These are phyloP conservation scores for Chauna torquata DNA, from an alignment of 2,113 vertebrate genomes.

Conservation along the genomic window DNA sequence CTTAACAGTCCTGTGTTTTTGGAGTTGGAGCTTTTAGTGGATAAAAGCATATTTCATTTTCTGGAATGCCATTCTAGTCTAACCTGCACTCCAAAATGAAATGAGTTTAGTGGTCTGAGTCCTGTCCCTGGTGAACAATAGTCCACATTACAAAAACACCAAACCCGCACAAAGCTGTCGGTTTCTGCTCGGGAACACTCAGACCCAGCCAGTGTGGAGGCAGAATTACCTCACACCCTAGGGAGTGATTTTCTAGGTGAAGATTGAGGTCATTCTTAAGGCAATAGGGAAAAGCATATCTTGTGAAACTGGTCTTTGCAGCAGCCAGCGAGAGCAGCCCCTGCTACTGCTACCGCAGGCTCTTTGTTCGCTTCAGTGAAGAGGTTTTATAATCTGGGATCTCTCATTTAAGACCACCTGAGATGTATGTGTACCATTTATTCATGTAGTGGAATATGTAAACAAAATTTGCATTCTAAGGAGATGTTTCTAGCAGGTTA, in stretches of 20 bases:
- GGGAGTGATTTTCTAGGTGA: slow-evolving; percentile 20
- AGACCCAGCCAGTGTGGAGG: not conserved
- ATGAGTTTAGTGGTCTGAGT: not conserved
- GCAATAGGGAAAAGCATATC: slow-evolving; percentile 31
- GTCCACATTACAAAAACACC: not conserved
- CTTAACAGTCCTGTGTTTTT: not conserved
- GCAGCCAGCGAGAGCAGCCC: not conserved
- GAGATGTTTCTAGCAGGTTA: not conserved
- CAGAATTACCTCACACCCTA: not conserved
- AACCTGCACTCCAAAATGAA: not conserved
- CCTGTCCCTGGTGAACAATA: not conserved
- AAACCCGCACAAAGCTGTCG: not conserved
- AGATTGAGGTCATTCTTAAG: not conserved
- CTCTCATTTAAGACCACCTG: not conserved
- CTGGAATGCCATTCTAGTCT: not conserved
- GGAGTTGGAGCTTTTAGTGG: not conserved
- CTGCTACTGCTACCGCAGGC: not conserved
- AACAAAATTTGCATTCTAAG: not conserved
- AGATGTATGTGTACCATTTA: not conserved
- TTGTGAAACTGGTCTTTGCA: not conserved
- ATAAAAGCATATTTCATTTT: not conserved
- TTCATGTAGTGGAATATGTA: not conserved
- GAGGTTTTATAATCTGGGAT: not conserved
- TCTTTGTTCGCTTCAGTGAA: not conserved
- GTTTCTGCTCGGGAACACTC: not conserved